phyloP scores from a whole-genome alignment of 2,797 vertebrate species.

The Lepilemur septentrionalis region DNA sequence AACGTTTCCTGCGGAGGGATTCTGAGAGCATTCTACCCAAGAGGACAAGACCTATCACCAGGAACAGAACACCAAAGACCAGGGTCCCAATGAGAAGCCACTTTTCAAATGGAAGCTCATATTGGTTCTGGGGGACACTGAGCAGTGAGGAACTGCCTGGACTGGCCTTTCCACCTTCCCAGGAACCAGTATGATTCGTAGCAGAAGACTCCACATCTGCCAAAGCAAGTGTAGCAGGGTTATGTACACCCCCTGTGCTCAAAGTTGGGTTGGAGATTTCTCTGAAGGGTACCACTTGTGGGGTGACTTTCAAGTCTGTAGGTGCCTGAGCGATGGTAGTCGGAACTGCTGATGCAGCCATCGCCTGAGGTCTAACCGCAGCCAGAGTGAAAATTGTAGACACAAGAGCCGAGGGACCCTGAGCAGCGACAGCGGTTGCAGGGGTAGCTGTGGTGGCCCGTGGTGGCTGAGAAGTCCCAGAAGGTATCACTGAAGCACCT shows the following conservation, averaged over 20 bases:
- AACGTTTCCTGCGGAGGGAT: constrained; percentile 91
- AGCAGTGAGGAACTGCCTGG: neutral
- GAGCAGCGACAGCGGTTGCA: neutral
- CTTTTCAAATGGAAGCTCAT: constrained; percentile 79
- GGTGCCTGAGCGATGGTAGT: neutral
- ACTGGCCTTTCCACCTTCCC: neutral
- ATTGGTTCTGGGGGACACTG: constrained; percentile 16
- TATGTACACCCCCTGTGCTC: rapidly evolving
- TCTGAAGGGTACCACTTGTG: rapidly evolving
- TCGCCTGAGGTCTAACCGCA: neutral
- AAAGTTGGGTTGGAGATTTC: neutral
- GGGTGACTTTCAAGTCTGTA: neutral
- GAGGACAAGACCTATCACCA: constrained; percentile 87
- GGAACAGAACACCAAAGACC: constrained; percentile 89
- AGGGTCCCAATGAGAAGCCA: constrained; percentile 89
- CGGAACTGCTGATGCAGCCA: neutral
- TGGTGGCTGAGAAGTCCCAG: neutral
- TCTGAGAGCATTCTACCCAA: constrained; percentile 90
- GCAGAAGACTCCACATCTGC: neutral
- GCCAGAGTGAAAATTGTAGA: constrained; percentile 50
- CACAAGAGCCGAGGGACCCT: neutral
- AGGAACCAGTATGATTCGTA: neutral
- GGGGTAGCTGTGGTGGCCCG: neutral
- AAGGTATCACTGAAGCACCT: rapidly evolving
- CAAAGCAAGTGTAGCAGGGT: neutral